These are phyloP conservation scores for Sialis fuliginosa DNA, from an alignment of 2,888 invertebrate species.

Conservation along the genomic window DNA sequence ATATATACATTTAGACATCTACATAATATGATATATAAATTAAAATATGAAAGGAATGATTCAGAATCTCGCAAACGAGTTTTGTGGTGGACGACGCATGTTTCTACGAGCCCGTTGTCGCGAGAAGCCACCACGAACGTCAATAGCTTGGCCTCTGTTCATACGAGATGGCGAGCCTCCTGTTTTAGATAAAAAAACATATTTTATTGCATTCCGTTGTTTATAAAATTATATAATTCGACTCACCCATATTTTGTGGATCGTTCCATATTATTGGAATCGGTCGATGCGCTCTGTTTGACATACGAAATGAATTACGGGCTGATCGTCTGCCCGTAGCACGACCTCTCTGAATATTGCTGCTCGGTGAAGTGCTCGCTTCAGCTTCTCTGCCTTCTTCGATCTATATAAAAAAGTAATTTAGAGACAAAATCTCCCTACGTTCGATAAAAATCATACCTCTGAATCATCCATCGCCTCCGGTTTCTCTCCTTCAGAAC, in stretches of 20 bases:
- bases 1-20: too few relatives aligned
- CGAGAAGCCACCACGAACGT: background rate
- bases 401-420: conserved; percentile 17
- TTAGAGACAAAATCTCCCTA: background rate
- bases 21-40: too few relatives aligned
- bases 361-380: conserved; percentile 43
- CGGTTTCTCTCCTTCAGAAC: conserved; percentile 44
- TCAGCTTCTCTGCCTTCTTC: conserved; percentile 73
- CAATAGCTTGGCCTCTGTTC: too few relatives aligned
- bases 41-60: too few relatives aligned
- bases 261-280: conserved; percentile 45
- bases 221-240: too few relatives aligned
- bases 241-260: conserved; percentile 15
- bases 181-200: too few relatives aligned
- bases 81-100: background rate
- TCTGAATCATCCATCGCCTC: conserved; percentile 26
- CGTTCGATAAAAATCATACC: conserved; percentile 10
- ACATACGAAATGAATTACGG: conserved; percentile 18
- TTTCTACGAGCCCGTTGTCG: background rate
- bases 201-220: too few relatives aligned
- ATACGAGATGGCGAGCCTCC: too few relatives aligned
- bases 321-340: conserved; percentile 15
- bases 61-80: background rate
- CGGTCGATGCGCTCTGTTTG: conserved; percentile 26
- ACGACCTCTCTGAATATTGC: conserved; percentile 30